Evolutionary conservation across 2,113 vertebrate genomes (phyloP), one percentile per base, ranked within the genome.

Genomic region (Sciurus niger): DNA sequence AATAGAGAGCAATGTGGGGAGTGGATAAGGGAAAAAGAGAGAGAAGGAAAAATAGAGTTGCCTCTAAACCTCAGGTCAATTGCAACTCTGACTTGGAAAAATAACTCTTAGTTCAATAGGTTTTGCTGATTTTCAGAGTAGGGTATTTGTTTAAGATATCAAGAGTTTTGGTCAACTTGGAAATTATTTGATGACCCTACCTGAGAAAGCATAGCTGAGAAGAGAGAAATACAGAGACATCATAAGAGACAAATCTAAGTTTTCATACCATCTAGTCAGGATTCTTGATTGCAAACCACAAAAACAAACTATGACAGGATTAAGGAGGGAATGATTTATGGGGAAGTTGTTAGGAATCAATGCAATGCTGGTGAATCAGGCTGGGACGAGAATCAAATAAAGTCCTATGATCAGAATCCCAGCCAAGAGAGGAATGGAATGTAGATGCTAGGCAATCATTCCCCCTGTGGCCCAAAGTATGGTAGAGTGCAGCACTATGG

Each of bases 271-370:
- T 55, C 34, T 89, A 60, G 28, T 77, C 73, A 77, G 18, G 13
- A 93, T 76, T 94, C 48, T 93, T 84, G 48, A 89, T 70, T n/a
- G 13, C 13, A 65, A 94, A 92, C 34, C 68, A 88, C 1, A 63
- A 17, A 91, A 93, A 24, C 25, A 68, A 34, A 53, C 82, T 88
- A 25, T 80, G 40, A 8, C 70, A 74, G 28, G 11, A 18, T 85
- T 95, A 46, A 76, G 16, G 25, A 77, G 53, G 37, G 18, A 84
- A 78, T 4, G 24, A 43, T 28, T 90, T 90, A 88, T 12, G 60
- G 28, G 48, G 80, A 94, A 53, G 12, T 48, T 70, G 12, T 70
- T 92, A 51, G 16, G 16, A 65, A 76, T 82, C 83, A 85, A 13
- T 63, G n/a, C 25, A 80, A 70, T 76, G 43, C 43, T 92, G 40